A percentile compares a stretch with the other conserved stretches of the same genome.
Evolutionary conservation across 2,888 invertebrate species (phyloP).

Genomic region (Scaptodrosophila latifasciaeformis): DNA sequence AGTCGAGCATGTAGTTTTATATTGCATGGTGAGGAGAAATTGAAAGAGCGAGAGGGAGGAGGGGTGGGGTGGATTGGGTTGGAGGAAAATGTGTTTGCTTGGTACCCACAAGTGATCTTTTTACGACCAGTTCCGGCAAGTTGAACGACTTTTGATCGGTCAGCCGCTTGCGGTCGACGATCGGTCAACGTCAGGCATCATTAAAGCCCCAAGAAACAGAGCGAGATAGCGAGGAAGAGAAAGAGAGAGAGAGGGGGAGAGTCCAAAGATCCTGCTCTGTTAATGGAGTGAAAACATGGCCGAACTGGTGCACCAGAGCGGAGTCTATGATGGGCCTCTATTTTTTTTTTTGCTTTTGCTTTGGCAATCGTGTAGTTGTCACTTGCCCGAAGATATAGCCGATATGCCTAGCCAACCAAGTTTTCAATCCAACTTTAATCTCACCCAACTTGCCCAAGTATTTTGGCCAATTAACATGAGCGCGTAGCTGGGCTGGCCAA

Average conservation of each 20-base stretch:
- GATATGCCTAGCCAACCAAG: too few species aligned
- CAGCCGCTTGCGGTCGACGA: slow-evolving; percentile 69
- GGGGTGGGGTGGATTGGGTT: too few species aligned
- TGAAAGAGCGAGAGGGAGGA: too few species aligned
- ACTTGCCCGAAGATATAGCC: not conserved
- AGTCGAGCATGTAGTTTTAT: too few species aligned
- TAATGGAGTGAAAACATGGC: slow-evolving; percentile 65
- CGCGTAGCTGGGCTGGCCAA: slow-evolving; percentile 6
- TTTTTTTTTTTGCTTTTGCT: not conserved
- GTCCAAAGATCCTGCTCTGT: slow-evolving; percentile 54
- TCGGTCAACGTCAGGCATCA: slow-evolving; percentile 71
- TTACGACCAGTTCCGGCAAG: slow-evolving; percentile 69
- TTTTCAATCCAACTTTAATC: too few species aligned
- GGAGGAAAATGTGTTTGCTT: too few species aligned
- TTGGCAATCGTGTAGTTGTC: not conserved
- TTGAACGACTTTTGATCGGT: slow-evolving; percentile 70
- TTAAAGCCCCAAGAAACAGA: slow-evolving; percentile 45
- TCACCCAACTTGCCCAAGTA: slow-evolving; percentile 31
- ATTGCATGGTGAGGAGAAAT: too few species aligned
- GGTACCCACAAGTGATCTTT: slow-evolving; percentile 61
- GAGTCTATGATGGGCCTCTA: slow-evolving; percentile 4
- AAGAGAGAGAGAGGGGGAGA: slow-evolving; percentile 18
- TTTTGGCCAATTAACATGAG: slow-evolving; percentile 63
- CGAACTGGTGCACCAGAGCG: not conserved
- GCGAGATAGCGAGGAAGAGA: not conserved